Evolutionary conservation across 1,140 invertebrate genomes (phyloP).

Genomic region (Conus betulinus): DNA sequence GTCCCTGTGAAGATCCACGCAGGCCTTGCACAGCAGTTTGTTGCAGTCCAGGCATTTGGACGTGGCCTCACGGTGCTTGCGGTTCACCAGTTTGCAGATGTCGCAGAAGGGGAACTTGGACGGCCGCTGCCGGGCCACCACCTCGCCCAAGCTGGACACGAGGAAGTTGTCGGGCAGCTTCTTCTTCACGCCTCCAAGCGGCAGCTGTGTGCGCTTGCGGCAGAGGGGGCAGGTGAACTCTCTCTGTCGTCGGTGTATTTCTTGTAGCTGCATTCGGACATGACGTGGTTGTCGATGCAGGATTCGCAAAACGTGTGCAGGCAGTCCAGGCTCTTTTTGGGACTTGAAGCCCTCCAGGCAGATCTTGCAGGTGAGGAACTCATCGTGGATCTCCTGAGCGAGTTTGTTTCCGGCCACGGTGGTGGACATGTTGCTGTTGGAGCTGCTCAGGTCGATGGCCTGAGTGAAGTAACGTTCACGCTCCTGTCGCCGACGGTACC

Average conservation of each 20-base stretch:
- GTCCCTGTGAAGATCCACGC: conserved; percentile 73
- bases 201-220: conserved; percentile 75
- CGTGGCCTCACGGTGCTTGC: conserved; percentile 73
- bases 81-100: conserved; percentile 75
- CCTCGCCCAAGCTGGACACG: conserved; percentile 74
- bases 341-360: conserved; percentile 74
- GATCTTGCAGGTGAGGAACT: conserved; percentile 73
- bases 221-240: conserved; percentile 77
- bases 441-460: conserved; percentile 60
- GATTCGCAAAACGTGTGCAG: conserved; percentile 94
- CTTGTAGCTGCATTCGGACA: conserved; percentile 74
- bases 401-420: conserved; percentile 61
- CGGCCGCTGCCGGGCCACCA: conserved; percentile 71
- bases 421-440: conserved; percentile 65
- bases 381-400: conserved; percentile 68
- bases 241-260: conserved; percentile 76
- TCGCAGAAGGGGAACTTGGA: conserved; percentile 76
- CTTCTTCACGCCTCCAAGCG: conserved; percentile 76
- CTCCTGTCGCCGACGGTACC: conserved; percentile 65
- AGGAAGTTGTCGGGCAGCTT: conserved; percentile 77
- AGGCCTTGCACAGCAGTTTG: conserved; percentile 75
- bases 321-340: conserved; percentile 91
- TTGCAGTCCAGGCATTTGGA: conserved; percentile 77
- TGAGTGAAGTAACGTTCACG: conserved; percentile 68
- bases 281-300: conserved; percentile 79